Conservation (phyloP, 2,888 invertebrate genomes). For the Patella caerulea region DNA sequence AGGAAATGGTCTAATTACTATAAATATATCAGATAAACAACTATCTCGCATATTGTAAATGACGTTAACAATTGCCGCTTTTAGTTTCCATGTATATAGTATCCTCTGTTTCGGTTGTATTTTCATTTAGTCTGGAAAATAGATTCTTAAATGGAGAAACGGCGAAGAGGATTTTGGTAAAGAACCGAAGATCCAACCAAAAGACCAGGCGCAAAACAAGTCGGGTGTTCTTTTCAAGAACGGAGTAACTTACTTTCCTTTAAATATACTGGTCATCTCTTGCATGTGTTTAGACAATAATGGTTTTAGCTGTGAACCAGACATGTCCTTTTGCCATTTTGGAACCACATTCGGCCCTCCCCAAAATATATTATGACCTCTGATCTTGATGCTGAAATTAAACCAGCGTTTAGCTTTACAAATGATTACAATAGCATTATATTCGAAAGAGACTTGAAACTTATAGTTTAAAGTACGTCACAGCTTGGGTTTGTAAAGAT, state of each 20-base stretch:
- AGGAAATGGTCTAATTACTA: no score
- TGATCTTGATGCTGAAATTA: constrained; percentile 23
- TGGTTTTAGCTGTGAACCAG: neutral
- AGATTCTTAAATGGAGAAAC: no score
- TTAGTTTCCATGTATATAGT: neutral
- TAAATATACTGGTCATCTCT: constrained; percentile 21
- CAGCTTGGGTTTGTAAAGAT: no score
- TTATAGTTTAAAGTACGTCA: no score
- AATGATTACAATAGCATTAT: no score
- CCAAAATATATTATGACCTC: constrained; percentile 31
- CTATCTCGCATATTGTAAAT: no score
- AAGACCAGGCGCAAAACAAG: neutral
- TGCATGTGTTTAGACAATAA: constrained; percentile 11
- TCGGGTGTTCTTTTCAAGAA: no score
- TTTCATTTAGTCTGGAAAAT: no score
- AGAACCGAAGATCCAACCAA: neutral
- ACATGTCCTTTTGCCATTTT: constrained; percentile 19
- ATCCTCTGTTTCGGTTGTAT: neutral
- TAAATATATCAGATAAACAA: no score
- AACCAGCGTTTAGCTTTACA: no score
- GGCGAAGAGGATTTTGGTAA: no score
- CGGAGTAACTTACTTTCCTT: constrained; percentile 24
- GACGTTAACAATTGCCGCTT: neutral
- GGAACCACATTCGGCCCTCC: constrained; percentile 10
- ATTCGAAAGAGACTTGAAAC: no score